Base-by-base conservation (phyloP, 2,888 invertebrate genomes). In the Acrobeloides nanus region DNA sequence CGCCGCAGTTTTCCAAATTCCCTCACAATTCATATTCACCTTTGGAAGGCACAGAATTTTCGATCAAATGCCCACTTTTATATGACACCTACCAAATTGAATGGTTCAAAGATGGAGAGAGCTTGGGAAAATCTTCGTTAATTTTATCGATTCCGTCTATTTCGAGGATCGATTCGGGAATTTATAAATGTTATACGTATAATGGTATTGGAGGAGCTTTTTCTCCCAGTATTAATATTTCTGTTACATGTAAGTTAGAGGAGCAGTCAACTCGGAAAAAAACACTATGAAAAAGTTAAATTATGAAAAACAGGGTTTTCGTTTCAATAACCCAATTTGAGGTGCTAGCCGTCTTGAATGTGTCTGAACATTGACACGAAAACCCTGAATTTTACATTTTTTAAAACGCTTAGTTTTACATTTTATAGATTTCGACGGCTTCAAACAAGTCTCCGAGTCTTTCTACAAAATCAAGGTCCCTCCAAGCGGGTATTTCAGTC, bases 171-270 rank as follows among this genome's bases (percentile, higher is more conserved):
- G 51, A 44, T 27, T 24, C 46, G 15, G 56, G 56, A 34, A 15
- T 44, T n/a, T 56, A 56, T 35, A 46, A 48, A 8, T 56, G 56
- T 23, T 39, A 34, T 18, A 51, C 48, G 4, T 38, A 37, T 12
- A 52, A 57, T 43, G 47, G 40, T 10, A 52, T 43, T 6, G 56
- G 56, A 8, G 38, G 44, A n/a, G 43, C 51, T 17, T 48, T 52
- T 34, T 56, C 56, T 2, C 47, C 47, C 17, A 18, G 41, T 12
- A 24, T 56, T 17, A 51, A 56, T 34, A 51, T 55, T 32, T 51
- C 51, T n/a, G 55, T 56, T 29, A 18, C 29, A 8, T 57, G 51
- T 57, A 38, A 35, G 54, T 46, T n/a, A n/a, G n/a, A n/a, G n/a
- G n/a, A n/a, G n/a, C n/a, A n/a, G n/a, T n/a, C n/a, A n/a, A n/a